A percentile compares a stretch with the other conserved stretches of the same genome.
Conservation (phyloP, 2,113 vertebrate genomes). For the Coracopsis vasa region DNA sequence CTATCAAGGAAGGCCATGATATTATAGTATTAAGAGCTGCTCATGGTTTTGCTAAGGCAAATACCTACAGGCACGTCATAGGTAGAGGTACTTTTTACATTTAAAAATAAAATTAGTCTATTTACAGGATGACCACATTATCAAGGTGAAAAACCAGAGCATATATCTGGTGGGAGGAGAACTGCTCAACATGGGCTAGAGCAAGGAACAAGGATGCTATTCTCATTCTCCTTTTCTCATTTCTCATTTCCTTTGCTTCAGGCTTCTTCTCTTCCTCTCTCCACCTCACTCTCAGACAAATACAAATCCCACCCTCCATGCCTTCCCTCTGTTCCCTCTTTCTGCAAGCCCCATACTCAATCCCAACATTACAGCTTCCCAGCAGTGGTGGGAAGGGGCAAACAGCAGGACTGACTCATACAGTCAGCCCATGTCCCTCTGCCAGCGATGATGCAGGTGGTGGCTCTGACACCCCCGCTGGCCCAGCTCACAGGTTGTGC, state of each 20-base stretch:
- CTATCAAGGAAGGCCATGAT: background rate
- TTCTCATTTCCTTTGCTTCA: background rate
- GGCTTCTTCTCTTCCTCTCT: background rate
- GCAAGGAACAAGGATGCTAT: background rate
- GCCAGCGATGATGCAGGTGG: fast-evolving
- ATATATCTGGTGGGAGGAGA: background rate
- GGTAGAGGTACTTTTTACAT: background rate
- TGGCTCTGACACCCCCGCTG: background rate
- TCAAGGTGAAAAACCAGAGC: background rate
- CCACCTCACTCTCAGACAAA: background rate
- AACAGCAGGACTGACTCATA: background rate
- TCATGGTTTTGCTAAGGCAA: background rate
- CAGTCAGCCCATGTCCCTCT: fast-evolving
- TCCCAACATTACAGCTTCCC: background rate
- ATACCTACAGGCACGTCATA: background rate
- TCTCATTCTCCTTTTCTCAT: background rate
- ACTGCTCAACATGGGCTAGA: background rate
- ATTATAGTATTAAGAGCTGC: background rate
- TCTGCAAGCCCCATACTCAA: background rate
- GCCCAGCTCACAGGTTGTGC: background rate
- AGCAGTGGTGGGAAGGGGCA: background rate
- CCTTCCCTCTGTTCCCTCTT: background rate
- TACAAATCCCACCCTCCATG: background rate
- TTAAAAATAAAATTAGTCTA: background rate
- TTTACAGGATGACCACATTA: background rate